Evolutionary conservation across 2,797 vertebrate species (phyloP), one percentile per base, ranked within the genome.

Genomic region (Smutsia temminckii): DNA sequence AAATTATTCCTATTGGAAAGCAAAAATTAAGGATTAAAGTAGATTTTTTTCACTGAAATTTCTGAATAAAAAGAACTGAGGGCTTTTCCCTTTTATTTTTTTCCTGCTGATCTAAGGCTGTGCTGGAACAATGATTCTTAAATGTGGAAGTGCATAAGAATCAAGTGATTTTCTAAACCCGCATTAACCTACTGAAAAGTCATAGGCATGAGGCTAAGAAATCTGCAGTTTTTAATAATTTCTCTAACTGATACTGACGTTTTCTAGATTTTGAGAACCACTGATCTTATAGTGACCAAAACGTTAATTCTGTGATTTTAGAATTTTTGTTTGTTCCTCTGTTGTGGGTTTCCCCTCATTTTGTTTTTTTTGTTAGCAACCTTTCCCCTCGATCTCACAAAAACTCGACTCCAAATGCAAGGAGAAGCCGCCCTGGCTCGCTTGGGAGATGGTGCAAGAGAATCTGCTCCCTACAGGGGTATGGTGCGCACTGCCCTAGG

Each of bases 391-490:
- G 99, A 99, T 91, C 98, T 99, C 80, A 99, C 98, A 2, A 99
- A 99, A 98, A 99, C 99, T 20, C 98, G 99, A 75, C 98, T 99
- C 85, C 99, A 99, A 94, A 98, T 99, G 83, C 99, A 99, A 98
- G 99, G 99, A 63, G 99, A 99, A 97, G 98, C 98, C 21, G 98
- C 98, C 0, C 74, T 92, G 66, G 92, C 14, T 7, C 92, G 86
- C 6, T 27, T 77, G 18, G 98, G 98, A 96, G 97, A 95, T 0
- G 78, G 68, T 0, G 17, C 51, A 0, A 59, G 91, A 20, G 90
- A 14, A 21, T 80, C 51, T 0, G 74, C 29, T 3, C 97, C 98
- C 2, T 98, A 99, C 59, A 98, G 98, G 1, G 99, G 99, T 12
- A 99, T 99, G 99, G 94, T 99, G 25, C 97, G 97, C 86, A 99